Conservation (phyloP, 2,113 vertebrate genomes). For the Pimephales promelas region DNA sequence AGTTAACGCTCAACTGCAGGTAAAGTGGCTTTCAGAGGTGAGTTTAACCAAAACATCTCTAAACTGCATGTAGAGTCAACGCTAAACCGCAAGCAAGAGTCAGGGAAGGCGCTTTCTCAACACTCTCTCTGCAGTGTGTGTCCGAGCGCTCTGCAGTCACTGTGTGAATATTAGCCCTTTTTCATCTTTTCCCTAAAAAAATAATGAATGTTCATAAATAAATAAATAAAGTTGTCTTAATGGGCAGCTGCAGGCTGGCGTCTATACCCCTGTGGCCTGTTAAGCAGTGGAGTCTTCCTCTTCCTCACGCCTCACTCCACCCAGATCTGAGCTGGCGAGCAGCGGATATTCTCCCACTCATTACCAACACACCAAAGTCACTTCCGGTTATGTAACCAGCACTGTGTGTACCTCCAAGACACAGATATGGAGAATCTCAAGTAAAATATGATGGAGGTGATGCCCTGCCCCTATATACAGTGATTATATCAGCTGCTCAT, state of each 20-base stretch:
- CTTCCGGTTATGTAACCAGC: slow-evolving; percentile 39
- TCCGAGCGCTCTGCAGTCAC: slow-evolving; percentile 2
- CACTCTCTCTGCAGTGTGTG: neutral
- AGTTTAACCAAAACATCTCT: no score
- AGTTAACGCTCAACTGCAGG: no score
- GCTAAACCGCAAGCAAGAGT: no score
- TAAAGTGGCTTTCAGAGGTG: no score
- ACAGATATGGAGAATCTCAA: slow-evolving; percentile 20
- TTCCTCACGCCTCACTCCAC: slow-evolving; percentile 37
- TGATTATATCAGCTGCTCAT: neutral
- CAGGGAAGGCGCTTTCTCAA: no score
- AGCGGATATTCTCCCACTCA: slow-evolving; percentile 36
- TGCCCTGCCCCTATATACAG: neutral
- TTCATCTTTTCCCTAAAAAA: slow-evolving; percentile 49
- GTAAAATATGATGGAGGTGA: neutral
- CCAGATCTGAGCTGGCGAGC: slow-evolving; percentile 27
- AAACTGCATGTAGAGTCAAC: no score
- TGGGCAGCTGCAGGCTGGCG: slow-evolving; percentile 41
- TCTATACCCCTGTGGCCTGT: slow-evolving; percentile 50
- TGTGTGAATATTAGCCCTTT: slow-evolving; percentile 36
- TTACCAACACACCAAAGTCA: slow-evolving; percentile 38
- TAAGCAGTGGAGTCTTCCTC: slow-evolving; percentile 43
- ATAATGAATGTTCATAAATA: slow-evolving; percentile 51
- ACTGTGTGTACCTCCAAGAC: slow-evolving; percentile 12
- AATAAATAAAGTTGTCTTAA: slow-evolving; percentile 46